phyloP scores from a whole-genome alignment of 2,888 invertebrate genomes.

The Desoria tigrina region DNA sequence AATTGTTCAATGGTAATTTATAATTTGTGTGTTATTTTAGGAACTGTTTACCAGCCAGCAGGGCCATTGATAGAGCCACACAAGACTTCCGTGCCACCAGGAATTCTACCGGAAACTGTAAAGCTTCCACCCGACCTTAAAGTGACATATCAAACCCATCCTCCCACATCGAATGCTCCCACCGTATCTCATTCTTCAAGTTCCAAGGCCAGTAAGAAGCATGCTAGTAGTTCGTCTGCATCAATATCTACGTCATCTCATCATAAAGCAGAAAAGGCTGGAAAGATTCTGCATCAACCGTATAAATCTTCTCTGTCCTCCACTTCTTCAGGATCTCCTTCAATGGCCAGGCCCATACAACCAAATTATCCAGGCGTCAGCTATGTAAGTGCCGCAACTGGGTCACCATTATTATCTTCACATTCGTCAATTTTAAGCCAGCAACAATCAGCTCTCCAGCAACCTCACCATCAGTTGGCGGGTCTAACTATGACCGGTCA shows the following conservation, averaged over 20 bases:
- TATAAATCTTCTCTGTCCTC: slow-evolving; percentile 47
- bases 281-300: slow-evolving; percentile 51
- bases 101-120: slow-evolving; percentile 51
- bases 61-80: slow-evolving; percentile 73
- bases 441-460: slow-evolving; percentile 10
- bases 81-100: slow-evolving; percentile 40
- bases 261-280: slow-evolving; percentile 18
- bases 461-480: slow-evolving; percentile 12
- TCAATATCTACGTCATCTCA: slow-evolving; percentile 20
- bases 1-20: too few relatives aligned
- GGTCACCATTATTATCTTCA: slow-evolving; percentile 5
- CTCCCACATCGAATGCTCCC: slow-evolving; percentile 36
- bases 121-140: slow-evolving; percentile 52
- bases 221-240: neutral
- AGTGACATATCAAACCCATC: slow-evolving; percentile 53
- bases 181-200: slow-evolving; percentile 24
- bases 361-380: neutral
- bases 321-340: slow-evolving; percentile 22
- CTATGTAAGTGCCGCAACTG: slow-evolving; percentile 10
- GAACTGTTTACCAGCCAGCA: slow-evolving; percentile 74
- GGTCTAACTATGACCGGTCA: slow-evolving; percentile 13
- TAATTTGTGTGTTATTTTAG: slow-evolving; percentile 22
- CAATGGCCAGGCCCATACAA: neutral
- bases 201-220: slow-evolving; percentile 17
- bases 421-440: slow-evolving; percentile 23